Conservation (phyloP, 2,113 vertebrate genomes). For the Nicator chloris region DNA sequence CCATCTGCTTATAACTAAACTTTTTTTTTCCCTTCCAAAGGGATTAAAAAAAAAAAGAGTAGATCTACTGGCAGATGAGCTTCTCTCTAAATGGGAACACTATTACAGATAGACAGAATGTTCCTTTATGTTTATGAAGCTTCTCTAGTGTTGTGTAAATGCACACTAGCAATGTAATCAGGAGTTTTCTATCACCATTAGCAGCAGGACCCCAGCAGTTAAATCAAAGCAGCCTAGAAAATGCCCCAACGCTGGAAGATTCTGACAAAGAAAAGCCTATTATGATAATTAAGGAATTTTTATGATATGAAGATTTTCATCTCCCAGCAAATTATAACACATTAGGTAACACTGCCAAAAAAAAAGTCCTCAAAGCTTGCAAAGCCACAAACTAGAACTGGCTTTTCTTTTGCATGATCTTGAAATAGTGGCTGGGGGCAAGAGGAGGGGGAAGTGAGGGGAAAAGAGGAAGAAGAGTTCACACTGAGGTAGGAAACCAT, state of each 20-base stretch:
- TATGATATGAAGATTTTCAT: neutral
- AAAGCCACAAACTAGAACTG: neutral
- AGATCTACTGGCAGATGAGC: neutral
- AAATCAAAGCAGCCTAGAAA: constrained; percentile 8
- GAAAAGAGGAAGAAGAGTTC: neutral
- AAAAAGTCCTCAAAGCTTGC: neutral
- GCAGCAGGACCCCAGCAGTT: constrained; percentile 44
- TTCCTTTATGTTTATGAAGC: neutral
- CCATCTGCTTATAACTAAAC: neutral
- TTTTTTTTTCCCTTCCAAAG: neutral
- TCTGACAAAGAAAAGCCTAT: constrained; percentile 18
- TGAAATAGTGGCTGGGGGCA: neutral
- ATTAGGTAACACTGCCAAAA: neutral
- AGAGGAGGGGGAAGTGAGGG: neutral
- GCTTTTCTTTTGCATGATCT: neutral
- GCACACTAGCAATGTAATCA: constrained; percentile 5
- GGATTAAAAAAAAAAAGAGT: neutral
- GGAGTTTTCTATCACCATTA: constrained; percentile 26
- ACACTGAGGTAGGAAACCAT: neutral
- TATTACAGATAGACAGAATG: neutral
- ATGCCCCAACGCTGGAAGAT: neutral
- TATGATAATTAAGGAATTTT: constrained; percentile 59
- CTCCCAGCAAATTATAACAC: neutral
- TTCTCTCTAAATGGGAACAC: neutral
- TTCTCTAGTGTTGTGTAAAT: constrained; percentile 14